Base-by-base conservation (phyloP, 2,113 vertebrate genomes). In the Entomyzon cyanotis region DNA sequence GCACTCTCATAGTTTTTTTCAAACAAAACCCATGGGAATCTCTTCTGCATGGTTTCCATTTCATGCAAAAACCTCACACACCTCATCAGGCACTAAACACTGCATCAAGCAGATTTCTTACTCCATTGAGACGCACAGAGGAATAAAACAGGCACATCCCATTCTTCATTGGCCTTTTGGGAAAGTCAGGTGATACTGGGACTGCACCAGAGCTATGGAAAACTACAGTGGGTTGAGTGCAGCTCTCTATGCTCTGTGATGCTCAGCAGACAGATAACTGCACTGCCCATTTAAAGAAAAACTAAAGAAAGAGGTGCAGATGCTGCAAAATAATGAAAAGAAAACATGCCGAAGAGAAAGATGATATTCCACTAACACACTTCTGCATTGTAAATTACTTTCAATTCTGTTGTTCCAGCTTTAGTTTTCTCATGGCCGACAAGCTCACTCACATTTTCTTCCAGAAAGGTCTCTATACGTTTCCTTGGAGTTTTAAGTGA, bases 41-140 rank as follows among this genome's bases (percentile, higher is more conserved):
- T 62, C 71, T 91, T 80, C 82, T 77, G 78, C 33, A 4, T 70
- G 67, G 84, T 91, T 94, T 95, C 93, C 78, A 93, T 93, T 95
- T 91, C 78, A 74, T 93, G 88, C 55, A 74, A 65, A 90, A 95
- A 55, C 91, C 90, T 89, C 84, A 85, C 41, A 55, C 78, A 91
- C 79, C 78, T 96, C 87, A 94, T 83, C 92, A 90, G 68, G 67
- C 89, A 90, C 93, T 80, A 65, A 95, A 67, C 35, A 59, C 71
- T 83, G 76, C 78, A 94, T 55, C 71, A 74, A 77, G 64, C 82
- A 86, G 78, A 73, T 88, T 93, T 85, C 90, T 95, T 91, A 58
- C 75, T 65, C 93, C 68, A 19, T 11, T 63, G 90, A 90, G 92
- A 86, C 64, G 60, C 37, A 39, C 0, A 77, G 50, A 90, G 79